Conservation (phyloP, 2,113 vertebrate species). For the Sylvilagus bachmani region DNA sequence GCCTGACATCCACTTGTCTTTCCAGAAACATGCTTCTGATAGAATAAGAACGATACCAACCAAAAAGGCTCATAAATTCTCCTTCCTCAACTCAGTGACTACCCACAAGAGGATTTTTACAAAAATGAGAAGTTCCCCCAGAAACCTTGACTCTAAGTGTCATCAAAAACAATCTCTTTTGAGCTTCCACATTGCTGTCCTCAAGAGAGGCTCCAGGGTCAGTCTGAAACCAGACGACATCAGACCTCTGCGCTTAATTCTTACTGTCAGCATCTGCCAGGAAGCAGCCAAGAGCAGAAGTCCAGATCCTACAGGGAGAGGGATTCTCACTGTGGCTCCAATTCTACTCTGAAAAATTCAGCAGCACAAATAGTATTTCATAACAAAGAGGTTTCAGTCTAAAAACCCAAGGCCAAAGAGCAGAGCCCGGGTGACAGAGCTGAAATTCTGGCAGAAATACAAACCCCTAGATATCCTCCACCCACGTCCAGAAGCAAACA, state of each 20-base stretch:
- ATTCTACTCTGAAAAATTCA: slow-evolving; percentile 38
- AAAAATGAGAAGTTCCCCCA: slow-evolving; percentile 45
- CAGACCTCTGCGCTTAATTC: background rate
- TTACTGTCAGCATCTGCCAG: background rate
- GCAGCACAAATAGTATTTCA: background rate
- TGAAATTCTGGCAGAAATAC: slow-evolving; percentile 32
- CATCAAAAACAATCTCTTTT: slow-evolving; percentile 41
- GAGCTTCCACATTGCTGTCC: background rate
- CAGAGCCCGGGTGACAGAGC: background rate
- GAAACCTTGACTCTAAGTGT: background rate
- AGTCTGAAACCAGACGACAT: background rate
- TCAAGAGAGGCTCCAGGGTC: background rate
- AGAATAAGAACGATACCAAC: slow-evolving; percentile 8
- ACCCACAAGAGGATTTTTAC: background rate
- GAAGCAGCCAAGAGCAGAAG: slow-evolving; percentile 19
- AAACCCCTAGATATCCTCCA: slow-evolving; percentile 4
- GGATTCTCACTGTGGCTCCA: background rate
- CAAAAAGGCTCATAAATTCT: slow-evolving; percentile 26
- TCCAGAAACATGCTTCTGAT: background rate
- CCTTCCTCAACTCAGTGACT: background rate
- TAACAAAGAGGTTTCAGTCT: background rate
- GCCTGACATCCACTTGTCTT: background rate
- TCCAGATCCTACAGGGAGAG: slow-evolving; percentile 24
- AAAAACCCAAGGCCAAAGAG: slow-evolving; percentile 6
- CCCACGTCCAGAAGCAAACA: background rate